These are phyloP conservation scores for Balaenoptera acutorostrata DNA, from an alignment of 2,113 vertebrate genomes.

Conservation along the genomic window DNA sequence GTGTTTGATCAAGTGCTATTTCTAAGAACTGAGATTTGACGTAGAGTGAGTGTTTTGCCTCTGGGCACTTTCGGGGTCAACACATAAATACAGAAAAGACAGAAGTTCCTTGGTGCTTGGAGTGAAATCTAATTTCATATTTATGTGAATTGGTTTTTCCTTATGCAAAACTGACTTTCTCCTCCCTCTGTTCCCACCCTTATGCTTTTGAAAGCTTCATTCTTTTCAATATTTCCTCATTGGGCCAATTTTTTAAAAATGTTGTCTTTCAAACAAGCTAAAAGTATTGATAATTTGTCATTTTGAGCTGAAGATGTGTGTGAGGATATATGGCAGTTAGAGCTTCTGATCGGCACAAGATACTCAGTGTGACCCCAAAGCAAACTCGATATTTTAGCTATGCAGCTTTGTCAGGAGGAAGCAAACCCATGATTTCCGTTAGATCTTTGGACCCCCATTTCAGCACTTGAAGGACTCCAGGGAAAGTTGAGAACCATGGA, in stretches of 20 bases:
- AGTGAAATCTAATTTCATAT: slow-evolving; percentile 2
- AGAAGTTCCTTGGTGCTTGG: background rate
- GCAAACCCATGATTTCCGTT: background rate
- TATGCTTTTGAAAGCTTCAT: background rate
- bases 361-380: background rate
- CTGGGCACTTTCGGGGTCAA: background rate
- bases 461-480: background rate
- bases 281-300: background rate
- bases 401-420: background rate
- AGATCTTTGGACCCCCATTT: background rate
- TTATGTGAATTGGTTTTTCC: background rate
- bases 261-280: background rate
- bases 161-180: background rate
- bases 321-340: background rate
- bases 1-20: background rate
- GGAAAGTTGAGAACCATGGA: background rate
- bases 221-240: background rate
- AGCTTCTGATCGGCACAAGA: background rate
- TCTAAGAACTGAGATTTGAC: background rate
- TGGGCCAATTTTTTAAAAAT: background rate
- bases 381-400: background rate
- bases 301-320: slow-evolving; percentile 5
- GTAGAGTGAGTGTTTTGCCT: background rate
- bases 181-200: background rate
- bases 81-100: background rate